A percentile compares a stretch with the other conserved stretches of the same genome.
Evolutionary conservation across 2,113 vertebrate genomes (phyloP).

Genomic region (Pitta sordida): DNA sequence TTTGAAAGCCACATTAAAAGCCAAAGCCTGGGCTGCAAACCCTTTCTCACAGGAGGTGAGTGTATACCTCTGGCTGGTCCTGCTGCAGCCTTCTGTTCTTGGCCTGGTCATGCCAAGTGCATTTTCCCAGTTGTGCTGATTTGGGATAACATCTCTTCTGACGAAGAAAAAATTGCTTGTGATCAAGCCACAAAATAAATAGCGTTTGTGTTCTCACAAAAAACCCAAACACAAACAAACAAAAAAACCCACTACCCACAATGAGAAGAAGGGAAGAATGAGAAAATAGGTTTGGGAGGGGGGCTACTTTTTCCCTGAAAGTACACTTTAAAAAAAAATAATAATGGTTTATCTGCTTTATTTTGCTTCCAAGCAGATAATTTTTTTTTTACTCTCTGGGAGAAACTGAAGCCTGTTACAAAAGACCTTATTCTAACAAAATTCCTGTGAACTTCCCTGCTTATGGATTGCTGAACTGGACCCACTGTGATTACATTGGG

Average conservation of each 20-base stretch:
- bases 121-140: not conserved
- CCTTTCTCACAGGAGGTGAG: not conserved
- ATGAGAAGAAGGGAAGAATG: not conserved
- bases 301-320: not conserved
- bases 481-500: constrained; percentile 4
- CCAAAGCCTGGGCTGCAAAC: not conserved
- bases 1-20: constrained; percentile 54
- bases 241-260: not conserved
- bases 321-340: fast-evolving
- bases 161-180: not conserved
- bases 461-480: constrained; percentile 5
- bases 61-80: not conserved
- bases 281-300: not conserved
- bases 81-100: not conserved
- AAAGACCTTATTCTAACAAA: not conserved
- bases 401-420: not conserved
- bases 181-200: not conserved
- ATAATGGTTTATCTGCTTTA: not conserved
- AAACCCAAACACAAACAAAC: not conserved
- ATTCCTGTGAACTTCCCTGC: not conserved
- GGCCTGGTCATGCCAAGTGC: fast-evolving
- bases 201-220: too few relatives aligned
- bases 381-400: not conserved
- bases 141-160: not conserved
- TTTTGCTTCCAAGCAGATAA: not conserved